phyloP scores from a whole-genome alignment of 2,797 vertebrate genomes.

The Sebastes matsubarae region DNA sequence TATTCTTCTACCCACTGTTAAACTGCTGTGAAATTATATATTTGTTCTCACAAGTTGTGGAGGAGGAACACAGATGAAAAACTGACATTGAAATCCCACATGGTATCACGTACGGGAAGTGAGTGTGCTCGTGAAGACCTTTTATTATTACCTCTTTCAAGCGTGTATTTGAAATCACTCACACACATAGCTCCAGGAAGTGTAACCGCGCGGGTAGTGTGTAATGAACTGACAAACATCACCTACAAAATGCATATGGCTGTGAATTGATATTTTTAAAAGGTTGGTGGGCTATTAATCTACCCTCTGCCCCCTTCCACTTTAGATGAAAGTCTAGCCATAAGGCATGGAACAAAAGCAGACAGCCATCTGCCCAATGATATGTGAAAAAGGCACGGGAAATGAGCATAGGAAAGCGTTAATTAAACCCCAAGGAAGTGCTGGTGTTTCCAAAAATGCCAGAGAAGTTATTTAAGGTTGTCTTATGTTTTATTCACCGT shows the following conservation, averaged over 20 bases:
- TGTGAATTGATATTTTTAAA: slow-evolving; percentile 7
- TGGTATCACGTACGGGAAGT: slow-evolving; percentile 2
- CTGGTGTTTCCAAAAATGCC: neutral
- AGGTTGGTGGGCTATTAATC: neutral
- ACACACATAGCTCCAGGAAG: neutral
- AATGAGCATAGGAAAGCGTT: neutral
- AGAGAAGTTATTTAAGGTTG: neutral
- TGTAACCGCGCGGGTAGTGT: neutral
- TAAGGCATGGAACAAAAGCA: neutral
- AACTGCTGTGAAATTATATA: slow-evolving; percentile 41
- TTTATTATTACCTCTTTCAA: neutral
- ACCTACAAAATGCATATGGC: neutral
- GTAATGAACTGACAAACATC: slow-evolving; percentile 15
- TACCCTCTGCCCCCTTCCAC: neutral
- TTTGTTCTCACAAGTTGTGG: slow-evolving; percentile 42
- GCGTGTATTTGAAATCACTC: slow-evolving; percentile 19
- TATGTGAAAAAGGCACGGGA: neutral
- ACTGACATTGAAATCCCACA: slow-evolving; percentile 15
- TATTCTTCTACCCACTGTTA: slow-evolving; percentile 16
- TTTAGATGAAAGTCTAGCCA: slow-evolving; percentile 11
- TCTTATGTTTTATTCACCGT: neutral
- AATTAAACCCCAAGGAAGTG: neutral
- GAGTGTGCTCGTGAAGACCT: neutral
- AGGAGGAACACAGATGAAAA: slow-evolving; percentile 32
- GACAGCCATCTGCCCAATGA: neutral